Evolutionary conservation across 2,888 invertebrate genomes (phyloP), one percentile per base, ranked within the genome.

Genomic region (Spilarctia lutea): DNA sequence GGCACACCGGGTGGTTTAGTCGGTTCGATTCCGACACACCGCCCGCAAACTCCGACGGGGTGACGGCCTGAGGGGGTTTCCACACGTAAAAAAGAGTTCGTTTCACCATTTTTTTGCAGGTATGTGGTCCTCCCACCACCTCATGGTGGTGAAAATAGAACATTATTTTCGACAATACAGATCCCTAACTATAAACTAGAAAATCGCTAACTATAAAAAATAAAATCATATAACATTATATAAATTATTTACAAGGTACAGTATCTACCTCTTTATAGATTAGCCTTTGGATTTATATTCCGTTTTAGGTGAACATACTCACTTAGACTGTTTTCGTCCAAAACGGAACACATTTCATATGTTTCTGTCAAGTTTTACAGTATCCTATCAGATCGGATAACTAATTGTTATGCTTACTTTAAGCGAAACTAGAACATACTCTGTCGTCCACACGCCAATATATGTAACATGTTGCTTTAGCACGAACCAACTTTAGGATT

Each of bases 401-500:
- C 74, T 74, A 45, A 42, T 67, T 56, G 20, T 27, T 76, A 76
- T 42, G 73, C 24, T 66, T 76, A 67, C 78, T 77, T 75, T 65
- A 76, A 78, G 79, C 66, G 72, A 77, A 83, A 81, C 71, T 77
- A 35, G 76, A 75, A 67, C 77, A 72, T 82, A 24, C n/a, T n/a
- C 16, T n/a, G 69, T n/a, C 8, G 35, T 69, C 56, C 52, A 39
- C n/a, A 65, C 75, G 65, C 81, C 78, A 74, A 81, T 83, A 76
- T 16, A 68, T 70, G 81, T 76, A 83, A 80, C 78, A 79, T 75
- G 83, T 83, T 80, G 75, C 78, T 80, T 71, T 73, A 72, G 24
- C 60, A 63, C 69, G 75, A 83, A 81, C 76, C 77, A 74, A 81
- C 76, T 35, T 68, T 78, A 77, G 79, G 80, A 83, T 81, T 81